Conservation (phyloP, 53 echinoderm and acorn worm genomes). For the Temnopleurus reevesii region DNA sequence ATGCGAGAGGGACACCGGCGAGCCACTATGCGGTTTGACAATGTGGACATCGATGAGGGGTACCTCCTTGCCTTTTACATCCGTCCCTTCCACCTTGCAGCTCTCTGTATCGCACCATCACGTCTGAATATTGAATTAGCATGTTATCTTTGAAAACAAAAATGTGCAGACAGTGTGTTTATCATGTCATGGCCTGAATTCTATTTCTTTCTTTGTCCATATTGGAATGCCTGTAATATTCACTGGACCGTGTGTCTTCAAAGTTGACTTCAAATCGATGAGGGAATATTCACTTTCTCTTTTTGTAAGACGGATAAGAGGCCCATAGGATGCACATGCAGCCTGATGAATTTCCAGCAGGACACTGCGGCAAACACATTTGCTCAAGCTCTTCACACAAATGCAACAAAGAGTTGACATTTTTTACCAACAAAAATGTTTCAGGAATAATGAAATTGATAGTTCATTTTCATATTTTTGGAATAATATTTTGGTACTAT, state of each 20-base stretch:
- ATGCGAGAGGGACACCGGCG: constrained; percentile 6
- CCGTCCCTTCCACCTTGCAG: neutral
- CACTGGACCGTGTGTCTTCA: constrained; percentile 2
- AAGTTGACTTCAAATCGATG: constrained; percentile 19
- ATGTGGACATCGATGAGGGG: neutral
- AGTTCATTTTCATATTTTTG: no score
- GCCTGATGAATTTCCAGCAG: neutral
- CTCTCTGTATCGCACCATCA: constrained; percentile 15
- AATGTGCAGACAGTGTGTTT: constrained; percentile 22
- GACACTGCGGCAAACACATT: neutral
- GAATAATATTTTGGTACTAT: neutral
- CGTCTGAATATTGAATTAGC: constrained; percentile 24
- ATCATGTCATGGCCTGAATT: constrained; percentile 11
- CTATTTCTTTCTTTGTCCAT: neutral
- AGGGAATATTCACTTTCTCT: neutral
- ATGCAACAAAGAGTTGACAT: no score
- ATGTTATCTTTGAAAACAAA: constrained; percentile 34
- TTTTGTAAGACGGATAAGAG: neutral
- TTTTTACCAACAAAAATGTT: no score
- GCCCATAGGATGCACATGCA: neutral
- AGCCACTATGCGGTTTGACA: neutral
- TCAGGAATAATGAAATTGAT: no score
- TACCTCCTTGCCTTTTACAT: neutral
- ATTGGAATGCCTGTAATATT: neutral
- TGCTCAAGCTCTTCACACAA: neutral